phyloP scores from a whole-genome alignment of 2,888 invertebrate genomes.

The Erynnis tages region DNA sequence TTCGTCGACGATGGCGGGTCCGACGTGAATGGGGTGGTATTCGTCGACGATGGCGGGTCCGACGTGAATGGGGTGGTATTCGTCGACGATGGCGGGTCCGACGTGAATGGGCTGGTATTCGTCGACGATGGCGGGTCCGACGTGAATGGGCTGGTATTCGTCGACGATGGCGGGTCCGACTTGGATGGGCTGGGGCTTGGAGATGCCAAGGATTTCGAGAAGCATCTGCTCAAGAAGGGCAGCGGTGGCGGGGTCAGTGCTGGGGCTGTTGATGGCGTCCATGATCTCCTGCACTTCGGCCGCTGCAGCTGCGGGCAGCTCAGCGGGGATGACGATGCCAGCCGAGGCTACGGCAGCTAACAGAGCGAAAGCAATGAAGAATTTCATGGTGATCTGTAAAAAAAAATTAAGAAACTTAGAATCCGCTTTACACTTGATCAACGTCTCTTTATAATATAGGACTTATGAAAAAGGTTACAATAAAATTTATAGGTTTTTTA shows the following conservation, averaged over 20 bases:
- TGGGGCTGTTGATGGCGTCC: slow-evolving; percentile 43
- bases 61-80: slow-evolving; percentile 21
- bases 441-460: no score
- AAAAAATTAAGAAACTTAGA: no score
- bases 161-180: slow-evolving; percentile 35
- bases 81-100: slow-evolving; percentile 39
- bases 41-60: neutral
- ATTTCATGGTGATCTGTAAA: slow-evolving; percentile 22
- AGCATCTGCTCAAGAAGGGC: slow-evolving; percentile 40
- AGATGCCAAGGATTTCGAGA: slow-evolving; percentile 32
- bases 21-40: neutral
- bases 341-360: slow-evolving; percentile 33
- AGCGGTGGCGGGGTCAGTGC: slow-evolving; percentile 44
- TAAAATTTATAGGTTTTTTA: no score
- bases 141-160: neutral
- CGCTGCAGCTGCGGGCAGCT: slow-evolving; percentile 2
- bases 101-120: slow-evolving; percentile 29
- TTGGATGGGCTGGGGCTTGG: neutral
- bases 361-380: slow-evolving; percentile 16
- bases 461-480: no score
- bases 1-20: neutral
- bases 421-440: no score
- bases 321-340: slow-evolving; percentile 20
- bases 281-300: neutral
- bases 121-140: slow-evolving; percentile 3